Conservation (phyloP, 2,797 vertebrate genomes). For the Microctenopoma steveboyesi region DNA sequence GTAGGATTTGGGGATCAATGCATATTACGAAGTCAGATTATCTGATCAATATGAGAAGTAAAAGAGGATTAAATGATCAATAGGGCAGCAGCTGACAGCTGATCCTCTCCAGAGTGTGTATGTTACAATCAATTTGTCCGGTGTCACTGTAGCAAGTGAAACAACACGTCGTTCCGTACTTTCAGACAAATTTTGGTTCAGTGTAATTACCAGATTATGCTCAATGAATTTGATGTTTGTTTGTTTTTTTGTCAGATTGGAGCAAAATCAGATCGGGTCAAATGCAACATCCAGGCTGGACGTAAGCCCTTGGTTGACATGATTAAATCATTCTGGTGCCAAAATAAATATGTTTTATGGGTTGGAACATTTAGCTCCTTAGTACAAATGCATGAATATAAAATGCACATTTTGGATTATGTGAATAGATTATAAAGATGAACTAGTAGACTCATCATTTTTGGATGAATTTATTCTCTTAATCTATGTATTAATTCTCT, state of each 20-base stretch:
- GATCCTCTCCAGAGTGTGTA: conserved; percentile 7
- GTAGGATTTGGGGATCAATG: conserved; percentile 59
- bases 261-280: conserved; percentile 34
- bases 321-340: conserved; percentile 38
- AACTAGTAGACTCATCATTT: conserved; percentile 9
- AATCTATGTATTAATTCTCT: conserved; percentile 62
- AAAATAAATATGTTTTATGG: conserved; percentile 27
- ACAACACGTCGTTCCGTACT: not conserved
- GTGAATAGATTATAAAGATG: not conserved
- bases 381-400: no score
- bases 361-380: not conserved
- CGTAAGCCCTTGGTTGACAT: conserved; percentile 39
- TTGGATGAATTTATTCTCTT: conserved; percentile 72
- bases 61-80: conserved; percentile 56
- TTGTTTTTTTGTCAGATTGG: conserved; percentile 3
- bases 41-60: conserved; percentile 46
- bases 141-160: not conserved
- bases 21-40: conserved; percentile 46
- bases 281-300: conserved; percentile 43
- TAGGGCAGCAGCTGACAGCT: conserved; percentile 29
- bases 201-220: conserved; percentile 9
- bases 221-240: conserved; percentile 7
- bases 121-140: not conserved
- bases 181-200: not conserved
- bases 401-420: no score